Base-by-base conservation (phyloP, 1,140 invertebrate genomes). In the Drosophila arawakana region DNA sequence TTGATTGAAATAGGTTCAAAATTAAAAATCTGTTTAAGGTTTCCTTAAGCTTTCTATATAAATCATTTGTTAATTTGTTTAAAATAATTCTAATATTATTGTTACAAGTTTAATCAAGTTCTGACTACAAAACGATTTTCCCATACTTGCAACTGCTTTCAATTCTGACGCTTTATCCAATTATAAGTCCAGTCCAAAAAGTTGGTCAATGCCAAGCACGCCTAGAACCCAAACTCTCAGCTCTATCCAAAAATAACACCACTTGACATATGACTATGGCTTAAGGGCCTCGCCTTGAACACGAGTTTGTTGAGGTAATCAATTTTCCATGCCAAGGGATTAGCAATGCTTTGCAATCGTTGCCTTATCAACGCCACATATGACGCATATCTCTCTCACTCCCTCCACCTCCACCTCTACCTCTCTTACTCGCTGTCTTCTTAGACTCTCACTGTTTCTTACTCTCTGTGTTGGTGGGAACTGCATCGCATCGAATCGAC, bases 191-290 rank as follows among this genome's bases (percentile, higher is more conserved):
- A 41, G 11, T 21, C 13, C 50, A 58, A 83, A 58, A 83, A 70
- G 81, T 83, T 78, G 81, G 81, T 85, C 81, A 83, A 84, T 83
- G 81, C 74, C 78, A 84, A 52, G 76, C 77, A n/a, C 25, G 81
- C 63, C 67, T 76, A 70, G 54, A 50, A 62, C 50, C 21, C 35
- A 30, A 30, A 13, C 46, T 43, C 13, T 9, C 4, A 13, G 43
- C 34, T 13, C 59, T 50, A 30, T 5, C 15, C 37, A 15, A 50
- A 54, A 55, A 55, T 55, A 55, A 55, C 62, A 58, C 43, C 72
- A 72, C 73, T 80, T 66, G 62, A 74, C 77, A 80, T 54, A 70
- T 74, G 62, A 69, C 47, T 69, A 49, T 5, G 25, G 35, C 55
- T 61, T 58, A 34, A 25, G 58, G 65, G 72, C 76, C 77, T 59